Percentiles rank a stretch among this genome's conserved stretches.
Conservation (phyloP, 2,888 invertebrate genomes). For the Baronia brevicornis region DNA sequence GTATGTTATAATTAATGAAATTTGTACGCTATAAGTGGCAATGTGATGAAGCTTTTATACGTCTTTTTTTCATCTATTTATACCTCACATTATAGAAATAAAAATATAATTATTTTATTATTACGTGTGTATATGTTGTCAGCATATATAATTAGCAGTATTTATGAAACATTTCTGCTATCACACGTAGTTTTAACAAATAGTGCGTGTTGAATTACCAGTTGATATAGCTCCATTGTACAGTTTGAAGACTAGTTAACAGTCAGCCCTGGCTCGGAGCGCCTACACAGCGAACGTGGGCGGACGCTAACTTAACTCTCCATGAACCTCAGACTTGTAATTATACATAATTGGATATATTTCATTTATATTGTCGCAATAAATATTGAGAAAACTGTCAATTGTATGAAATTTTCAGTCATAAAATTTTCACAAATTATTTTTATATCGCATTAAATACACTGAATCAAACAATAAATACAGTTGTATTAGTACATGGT, state of each 20-base stretch:
- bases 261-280: slow-evolving; percentile 14
- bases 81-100: too few species aligned
- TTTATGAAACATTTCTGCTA: slow-evolving; percentile 29
- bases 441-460: too few species aligned
- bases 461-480: too few species aligned
- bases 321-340: slow-evolving; percentile 8
- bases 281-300: slow-evolving; percentile 23
- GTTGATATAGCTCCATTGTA: slow-evolving; percentile 24
- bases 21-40: too few species aligned
- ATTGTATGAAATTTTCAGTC: slow-evolving; percentile 5
- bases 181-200: slow-evolving; percentile 42
- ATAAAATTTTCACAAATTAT: slow-evolving; percentile 11
- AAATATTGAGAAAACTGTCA: too few species aligned
- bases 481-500: too few species aligned
- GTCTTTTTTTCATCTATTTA: too few species aligned
- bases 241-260: slow-evolving; percentile 18
- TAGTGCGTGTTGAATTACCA: slow-evolving; percentile 33
- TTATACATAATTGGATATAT: too few species aligned
- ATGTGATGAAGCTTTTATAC: too few species aligned
- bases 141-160: slow-evolving; percentile 26
- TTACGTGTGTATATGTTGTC: slow-evolving; percentile 21
- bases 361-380: too few species aligned
- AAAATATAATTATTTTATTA: neutral
- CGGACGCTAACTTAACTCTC: slow-evolving; percentile 14
- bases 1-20: too few species aligned